Base-by-base conservation (phyloP, 2,888 invertebrate species). In the Nycteola revayana region DNA sequence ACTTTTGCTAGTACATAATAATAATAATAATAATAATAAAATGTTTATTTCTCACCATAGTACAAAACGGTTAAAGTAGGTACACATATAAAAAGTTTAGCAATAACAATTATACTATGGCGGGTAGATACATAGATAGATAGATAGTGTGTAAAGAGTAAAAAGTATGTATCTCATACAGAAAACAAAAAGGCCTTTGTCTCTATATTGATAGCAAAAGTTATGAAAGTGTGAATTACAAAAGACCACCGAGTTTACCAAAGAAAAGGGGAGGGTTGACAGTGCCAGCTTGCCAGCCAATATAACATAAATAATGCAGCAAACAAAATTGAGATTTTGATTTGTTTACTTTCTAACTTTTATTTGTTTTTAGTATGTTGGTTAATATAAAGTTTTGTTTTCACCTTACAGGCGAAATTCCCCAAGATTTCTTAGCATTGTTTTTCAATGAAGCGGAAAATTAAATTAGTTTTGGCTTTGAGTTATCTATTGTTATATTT, bases 231-330 rank as follows among this genome's bases (percentile, higher is more conserved):
- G 71, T 72, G 73, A 77, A 78, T 80, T 73, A 77, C 66, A 62
- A 57, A 61, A 57, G 55, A 40, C 66, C 75, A 71, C 57, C 73
- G 75, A 78, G 68, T 74, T 80, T 66, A 76, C 69, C 60, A 71
- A 78, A 78, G 78, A 76, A 84, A 82, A 72, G 82, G 84, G 84
- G 87, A 69, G 70, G 68, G 66, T 57, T 67, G 75, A 68, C 76
- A 76, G 74, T 76, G 68, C 75, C 73, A 70, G 74, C 82, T 81
- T 81, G 82, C 14, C 14, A 88, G n/a, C n/a, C n/a, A n/a, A n/a
- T 83, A 84, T 79, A 82, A 71, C 80, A 88, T 88, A 88, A 87
- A 88, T 88, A 87, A 88, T 86, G 83, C 86, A 87, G 66, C 74
- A 71, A 70, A 55, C 70, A 71, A 81, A 84, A 88, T 88, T 85